phyloP scores from a whole-genome alignment of 2,888 invertebrate species.

The Lochmaea crataegi region DNA sequence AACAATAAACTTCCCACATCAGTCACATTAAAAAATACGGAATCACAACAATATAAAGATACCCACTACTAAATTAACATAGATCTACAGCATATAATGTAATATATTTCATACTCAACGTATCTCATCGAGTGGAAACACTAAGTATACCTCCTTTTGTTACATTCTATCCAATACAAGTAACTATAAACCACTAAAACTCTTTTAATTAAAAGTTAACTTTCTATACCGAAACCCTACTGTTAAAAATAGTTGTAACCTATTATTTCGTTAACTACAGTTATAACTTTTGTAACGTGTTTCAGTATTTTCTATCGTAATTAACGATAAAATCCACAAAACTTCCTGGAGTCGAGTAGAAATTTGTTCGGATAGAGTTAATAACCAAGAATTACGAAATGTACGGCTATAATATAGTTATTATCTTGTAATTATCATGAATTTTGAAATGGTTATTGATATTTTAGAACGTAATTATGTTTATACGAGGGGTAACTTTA shows the following conservation, averaged over 20 bases:
- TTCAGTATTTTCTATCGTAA: not conserved
- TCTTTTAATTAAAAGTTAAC: conserved; percentile 1
- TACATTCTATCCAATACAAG: not conserved
- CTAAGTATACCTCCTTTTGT: too few species aligned
- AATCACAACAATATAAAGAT: too few species aligned
- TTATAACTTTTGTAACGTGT: not conserved
- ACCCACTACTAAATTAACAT: too few species aligned
- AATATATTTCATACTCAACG: not conserved
- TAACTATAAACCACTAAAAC: not conserved
- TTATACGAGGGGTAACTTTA: not conserved
- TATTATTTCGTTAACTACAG: conserved; percentile 2
- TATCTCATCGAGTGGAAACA: not conserved
- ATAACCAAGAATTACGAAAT: not conserved
- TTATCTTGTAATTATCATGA: not conserved
- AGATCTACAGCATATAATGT: too few species aligned
- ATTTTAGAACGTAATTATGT: not conserved
- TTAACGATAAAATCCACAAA: not conserved
- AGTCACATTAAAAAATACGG: too few species aligned
- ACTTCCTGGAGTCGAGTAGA: not conserved
- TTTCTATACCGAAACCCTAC: not conserved
- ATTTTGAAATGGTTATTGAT: not conserved
- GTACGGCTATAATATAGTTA: not conserved
- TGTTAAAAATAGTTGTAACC: conserved; percentile 4
- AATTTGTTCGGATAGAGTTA: not conserved
- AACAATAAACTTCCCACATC: too few species aligned